These are phyloP conservation scores for Caenorhabditis zanzibari DNA, from an alignment of 2,888 invertebrate genomes.

Conservation along the genomic window DNA sequence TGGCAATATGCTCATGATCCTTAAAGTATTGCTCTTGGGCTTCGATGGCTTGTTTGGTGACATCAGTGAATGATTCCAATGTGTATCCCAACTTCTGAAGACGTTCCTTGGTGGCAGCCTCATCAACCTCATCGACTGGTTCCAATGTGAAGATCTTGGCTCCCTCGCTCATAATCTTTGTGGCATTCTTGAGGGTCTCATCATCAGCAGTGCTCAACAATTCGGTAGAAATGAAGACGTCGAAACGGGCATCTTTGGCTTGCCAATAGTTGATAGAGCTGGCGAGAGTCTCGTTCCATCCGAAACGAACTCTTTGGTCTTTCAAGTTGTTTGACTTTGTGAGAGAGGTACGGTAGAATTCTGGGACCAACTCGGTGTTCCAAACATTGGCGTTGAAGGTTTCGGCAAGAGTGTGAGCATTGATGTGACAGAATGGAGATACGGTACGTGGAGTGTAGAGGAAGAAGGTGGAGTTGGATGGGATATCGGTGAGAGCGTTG, in stretches of 20 bases:
- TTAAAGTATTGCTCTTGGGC: conserved; percentile 70
- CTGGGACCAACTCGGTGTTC: conserved; percentile 78
- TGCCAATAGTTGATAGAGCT: conserved; percentile 71
- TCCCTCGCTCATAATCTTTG: conserved; percentile 41
- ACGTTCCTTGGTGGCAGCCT: conserved; percentile 50
- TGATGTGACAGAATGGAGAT: conserved; percentile 75
- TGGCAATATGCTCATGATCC: conserved; percentile 64
- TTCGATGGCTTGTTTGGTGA: conserved; percentile 63
- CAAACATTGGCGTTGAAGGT: conserved; percentile 75
- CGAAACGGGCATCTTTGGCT: conserved; percentile 73
- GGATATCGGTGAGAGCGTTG: conserved; percentile 63
- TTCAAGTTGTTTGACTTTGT: conserved; percentile 78
- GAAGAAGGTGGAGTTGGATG: conserved; percentile 70
- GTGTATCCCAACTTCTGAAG: conserved; percentile 46
- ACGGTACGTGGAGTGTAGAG: conserved; percentile 75
- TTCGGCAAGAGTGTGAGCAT: conserved; percentile 77
- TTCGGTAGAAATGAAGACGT: conserved; percentile 77
- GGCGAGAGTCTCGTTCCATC: conserved; percentile 69
- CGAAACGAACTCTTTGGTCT: conserved; percentile 76
- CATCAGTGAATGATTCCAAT: conserved; percentile 61
- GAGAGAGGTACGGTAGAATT: conserved; percentile 78
- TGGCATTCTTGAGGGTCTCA: conserved; percentile 43
- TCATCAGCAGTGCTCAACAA: conserved; percentile 69
- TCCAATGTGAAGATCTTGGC: conserved; percentile 72
- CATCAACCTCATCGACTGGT: conserved; percentile 65